Base-by-base conservation (phyloP, 2,888 invertebrate genomes). In the Chelonus formosanus region DNA sequence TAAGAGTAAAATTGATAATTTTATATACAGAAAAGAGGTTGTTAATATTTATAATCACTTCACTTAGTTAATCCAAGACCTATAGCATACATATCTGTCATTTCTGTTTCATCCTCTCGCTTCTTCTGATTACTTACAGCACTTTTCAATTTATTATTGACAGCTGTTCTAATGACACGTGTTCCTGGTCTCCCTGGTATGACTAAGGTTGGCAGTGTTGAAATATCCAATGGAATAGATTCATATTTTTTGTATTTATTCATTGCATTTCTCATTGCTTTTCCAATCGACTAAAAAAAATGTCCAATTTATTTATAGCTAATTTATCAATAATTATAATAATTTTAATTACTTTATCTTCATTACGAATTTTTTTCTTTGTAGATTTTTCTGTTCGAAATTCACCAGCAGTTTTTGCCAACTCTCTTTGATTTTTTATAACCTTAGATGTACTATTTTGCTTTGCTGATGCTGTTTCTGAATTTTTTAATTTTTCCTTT, bases 51-150 rank as follows among this genome's bases (percentile, higher is more conserved):
- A 20, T 1, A 20, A 5, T 7, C n/a, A 60, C 58, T 53, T 68
- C 68, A 76, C 69, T 76, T 75, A 0, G 72, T 74, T n/a, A 77
- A 66, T 10, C 80, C 73, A 48, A 80, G 70, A 63, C 82, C 82
- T 56, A 81, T 73, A 10, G 82, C 81, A 35, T 79, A 80, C 70
- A 82, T 81, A 6, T 80, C 78, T 2, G 76, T 73, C 8, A 80
- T 73, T 32, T 78, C 74, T 3, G 71, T 64, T 3, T 40, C 40
- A 6, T 40, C 6, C 40, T 76, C 70, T 65, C 78, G 75, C 43
- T 74, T 78, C 40, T 72, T 78, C 6, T 72, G 70, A 3, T 74
- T 73, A 55, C 67, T 66, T 20, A 71, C 66, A 56, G 72, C 76
- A 20, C 63, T 73, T 47, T 53, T 58, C n/a, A 52, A 47, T 32